These are phyloP conservation scores for Leucoma salicis DNA, from an alignment of 2,888 invertebrate genomes.

Conservation along the genomic window DNA sequence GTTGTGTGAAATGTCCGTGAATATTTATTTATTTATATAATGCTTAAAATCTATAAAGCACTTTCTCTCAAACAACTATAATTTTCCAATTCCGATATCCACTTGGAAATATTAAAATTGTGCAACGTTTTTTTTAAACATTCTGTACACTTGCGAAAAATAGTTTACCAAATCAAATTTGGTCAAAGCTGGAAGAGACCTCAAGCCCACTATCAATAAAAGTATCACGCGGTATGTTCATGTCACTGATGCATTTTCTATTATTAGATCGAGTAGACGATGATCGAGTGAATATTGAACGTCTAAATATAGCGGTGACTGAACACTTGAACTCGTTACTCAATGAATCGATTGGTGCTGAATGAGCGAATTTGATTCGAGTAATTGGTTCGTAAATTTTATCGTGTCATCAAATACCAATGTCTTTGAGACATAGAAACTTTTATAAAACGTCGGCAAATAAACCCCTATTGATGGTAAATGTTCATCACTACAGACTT, in stretches of 20 bases:
- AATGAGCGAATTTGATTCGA: slow-evolving; percentile 18
- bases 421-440: no score
- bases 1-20: no score
- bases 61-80: no score
- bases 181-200: background rate
- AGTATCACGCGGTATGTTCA: slow-evolving; percentile 31
- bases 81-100: no score
- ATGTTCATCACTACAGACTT: no score
- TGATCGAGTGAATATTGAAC: slow-evolving; percentile 45
- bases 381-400: slow-evolving; percentile 4
- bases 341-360: slow-evolving; percentile 34
- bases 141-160: background rate
- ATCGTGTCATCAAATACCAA: background rate
- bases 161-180: background rate
- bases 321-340: slow-evolving; percentile 19
- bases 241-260: slow-evolving; percentile 62
- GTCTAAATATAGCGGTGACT: slow-evolving; percentile 62
- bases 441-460: no score
- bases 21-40: no score
- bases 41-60: no score
- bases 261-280: slow-evolving; percentile 50
- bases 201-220: slow-evolving; percentile 33
- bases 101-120: no score
- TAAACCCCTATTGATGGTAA: no score
- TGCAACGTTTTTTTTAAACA: no score